Percentiles rank a stretch among this genome's conserved stretches.
Conservation (phyloP, 2,797 vertebrate species). For the Parauchenoglanis ngamensis region DNA sequence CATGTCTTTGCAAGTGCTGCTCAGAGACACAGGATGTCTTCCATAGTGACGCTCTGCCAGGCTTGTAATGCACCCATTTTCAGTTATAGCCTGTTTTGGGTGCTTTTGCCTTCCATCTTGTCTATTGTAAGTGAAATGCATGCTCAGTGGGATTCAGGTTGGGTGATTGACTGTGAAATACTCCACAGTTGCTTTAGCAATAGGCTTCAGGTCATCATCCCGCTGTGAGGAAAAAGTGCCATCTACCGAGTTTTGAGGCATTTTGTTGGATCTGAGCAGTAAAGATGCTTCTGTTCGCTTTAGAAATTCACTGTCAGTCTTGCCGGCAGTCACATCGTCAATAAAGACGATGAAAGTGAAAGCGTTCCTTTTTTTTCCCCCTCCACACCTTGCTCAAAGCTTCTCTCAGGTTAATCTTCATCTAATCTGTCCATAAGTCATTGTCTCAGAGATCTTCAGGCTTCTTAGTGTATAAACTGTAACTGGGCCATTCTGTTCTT, state of each 20-base stretch:
- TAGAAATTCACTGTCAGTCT: slow-evolving; percentile 55
- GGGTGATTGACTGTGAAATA: slow-evolving; percentile 45
- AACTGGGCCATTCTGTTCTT: not conserved
- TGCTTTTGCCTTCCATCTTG: slow-evolving; percentile 19
- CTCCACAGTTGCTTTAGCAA: slow-evolving; percentile 6
- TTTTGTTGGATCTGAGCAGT: slow-evolving; percentile 31
- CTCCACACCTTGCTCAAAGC: not conserved
- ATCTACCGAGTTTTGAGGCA: slow-evolving; percentile 25
- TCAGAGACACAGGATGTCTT: not conserved
- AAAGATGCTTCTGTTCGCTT: slow-evolving; percentile 45
- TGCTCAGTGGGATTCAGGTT: slow-evolving; percentile 21
- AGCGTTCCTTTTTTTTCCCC: not conserved
- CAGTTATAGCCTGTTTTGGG: slow-evolving; percentile 5
- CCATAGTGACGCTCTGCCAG: not conserved
- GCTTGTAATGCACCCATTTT: slow-evolving; percentile 28
- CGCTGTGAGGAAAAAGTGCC: slow-evolving; percentile 20
- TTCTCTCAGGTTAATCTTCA: slow-evolving; percentile 36
- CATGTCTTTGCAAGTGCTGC: not conserved
- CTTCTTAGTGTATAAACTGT: slow-evolving; percentile 15
- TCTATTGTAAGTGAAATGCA: slow-evolving; percentile 26
- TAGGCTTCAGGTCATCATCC: slow-evolving; percentile 21
- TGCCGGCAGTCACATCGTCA: slow-evolving; percentile 14
- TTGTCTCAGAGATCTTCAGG: not conserved
- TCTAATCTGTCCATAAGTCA: slow-evolving; percentile 65
- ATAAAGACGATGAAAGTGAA: slow-evolving; percentile 28